These are phyloP conservation scores for Tamandua tetradactyla DNA, from an alignment of 2,797 vertebrate species.

Conservation along the genomic window DNA sequence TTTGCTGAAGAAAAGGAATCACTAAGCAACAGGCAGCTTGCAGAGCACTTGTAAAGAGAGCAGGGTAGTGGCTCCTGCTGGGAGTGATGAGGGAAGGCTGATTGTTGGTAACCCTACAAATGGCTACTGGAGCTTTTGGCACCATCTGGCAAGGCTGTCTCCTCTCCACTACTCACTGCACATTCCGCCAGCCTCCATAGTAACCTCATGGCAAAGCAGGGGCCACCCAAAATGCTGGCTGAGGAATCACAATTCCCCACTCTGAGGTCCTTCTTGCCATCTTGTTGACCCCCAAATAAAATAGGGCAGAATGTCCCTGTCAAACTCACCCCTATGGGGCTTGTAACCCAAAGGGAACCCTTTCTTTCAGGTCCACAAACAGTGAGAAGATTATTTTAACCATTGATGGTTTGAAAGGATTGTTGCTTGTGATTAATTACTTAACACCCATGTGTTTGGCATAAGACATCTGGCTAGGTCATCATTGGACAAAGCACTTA, in stretches of 20 bases:
- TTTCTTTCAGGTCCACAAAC: background rate
- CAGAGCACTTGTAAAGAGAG: background rate
- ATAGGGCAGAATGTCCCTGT: background rate
- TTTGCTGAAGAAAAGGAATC: background rate
- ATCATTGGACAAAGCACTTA: background rate
- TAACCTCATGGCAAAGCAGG: background rate
- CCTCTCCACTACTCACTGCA: background rate
- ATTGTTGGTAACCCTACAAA: background rate
- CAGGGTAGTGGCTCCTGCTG: background rate
- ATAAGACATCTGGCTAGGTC: background rate
- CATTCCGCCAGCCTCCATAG: background rate
- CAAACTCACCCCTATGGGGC: background rate
- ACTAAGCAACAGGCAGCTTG: background rate
- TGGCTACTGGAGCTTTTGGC: background rate
- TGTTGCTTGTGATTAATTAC: background rate
- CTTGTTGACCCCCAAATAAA: background rate
- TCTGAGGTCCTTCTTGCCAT: background rate
- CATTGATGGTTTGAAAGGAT: background rate
- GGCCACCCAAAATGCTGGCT: background rate
- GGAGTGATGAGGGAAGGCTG: background rate
- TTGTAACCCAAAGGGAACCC: background rate
- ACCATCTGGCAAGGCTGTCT: background rate
- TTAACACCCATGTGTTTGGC: conserved; percentile 15
- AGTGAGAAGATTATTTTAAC: background rate
- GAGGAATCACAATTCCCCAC: background rate